Base-by-base conservation (phyloP, 2,888 invertebrate genomes). In the Lasioglossum marginatum region DNA sequence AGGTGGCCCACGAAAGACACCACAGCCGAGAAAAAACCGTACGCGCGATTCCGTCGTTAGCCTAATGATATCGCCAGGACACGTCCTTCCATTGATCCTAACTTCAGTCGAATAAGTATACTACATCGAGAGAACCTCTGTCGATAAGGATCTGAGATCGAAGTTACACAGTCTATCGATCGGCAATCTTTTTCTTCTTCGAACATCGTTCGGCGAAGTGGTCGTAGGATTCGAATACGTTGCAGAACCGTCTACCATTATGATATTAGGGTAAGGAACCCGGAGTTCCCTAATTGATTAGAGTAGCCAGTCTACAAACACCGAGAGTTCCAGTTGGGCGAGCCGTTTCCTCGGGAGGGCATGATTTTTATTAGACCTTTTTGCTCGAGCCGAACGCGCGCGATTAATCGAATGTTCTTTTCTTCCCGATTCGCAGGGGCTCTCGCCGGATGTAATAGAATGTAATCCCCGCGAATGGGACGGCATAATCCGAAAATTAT, bases 401-500 rank as follows among this genome's bases (percentile, higher is more conserved):
- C 27, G 72, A 48, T 70, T 70, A 77, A 70, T 77, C 23, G 52
- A 77, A 70, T 19, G 68, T 52, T 27, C 40, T 40, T 52, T 40
- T 40, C 77, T 37, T 52, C n/a, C 27, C 27, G 52, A 37, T 52
- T 10, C 77, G 19, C 68, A 2, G 4, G 4, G 4, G 19, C 34
- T 34, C 19, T 68, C 37, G 10, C 37, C 40, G 27, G 23, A 10
- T 68, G 37, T 68, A 68, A 68, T 37, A 34, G 52, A 77, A 77
- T 52, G 77, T 77, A 79, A 63, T 73, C 57, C 43, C 72, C 57
- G 57, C 45, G 73, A 52, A 70, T 76, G 70, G 75, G 19, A 37
- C 40, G 68, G 75, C 79, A 57, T 77, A 77, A 77, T 77, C 70
- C 48, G 77, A 77, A 68, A 81, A 72, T 81, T 81, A 81, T 77